Evolutionary conservation across 2,797 vertebrate species (phyloP).

Genomic region (Sebastolobus alascanus): DNA sequence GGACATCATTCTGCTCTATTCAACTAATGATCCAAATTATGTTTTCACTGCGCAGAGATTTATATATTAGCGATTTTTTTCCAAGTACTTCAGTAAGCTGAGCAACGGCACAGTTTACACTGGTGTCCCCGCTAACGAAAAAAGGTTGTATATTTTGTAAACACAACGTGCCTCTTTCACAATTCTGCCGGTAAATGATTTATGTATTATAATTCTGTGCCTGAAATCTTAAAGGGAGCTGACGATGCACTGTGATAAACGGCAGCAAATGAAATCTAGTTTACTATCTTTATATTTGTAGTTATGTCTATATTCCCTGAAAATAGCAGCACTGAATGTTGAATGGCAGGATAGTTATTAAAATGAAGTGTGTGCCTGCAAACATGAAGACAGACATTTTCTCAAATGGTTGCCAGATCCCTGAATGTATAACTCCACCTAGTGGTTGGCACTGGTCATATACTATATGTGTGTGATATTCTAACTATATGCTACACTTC

Average conservation of each 20-base stretch:
- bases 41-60: conserved; percentile 27
- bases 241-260: conserved; percentile 17
- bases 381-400: neutral
- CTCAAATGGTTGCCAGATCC: neutral
- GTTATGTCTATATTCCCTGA: conserved; percentile 12
- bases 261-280: neutral
- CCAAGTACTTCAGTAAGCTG: conserved; percentile 5
- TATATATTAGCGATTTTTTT: neutral
- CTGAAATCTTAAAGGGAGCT: conserved; percentile 39
- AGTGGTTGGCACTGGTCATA: conserved; percentile 35
- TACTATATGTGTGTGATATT: neutral
- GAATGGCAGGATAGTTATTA: neutral
- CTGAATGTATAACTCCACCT: conserved; percentile 59
- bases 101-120: neutral
- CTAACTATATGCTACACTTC: neutral
- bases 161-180: conserved; percentile 53
- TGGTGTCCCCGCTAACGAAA: conserved; percentile 6
- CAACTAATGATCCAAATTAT: conserved; percentile 5
- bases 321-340: conserved; percentile 13
- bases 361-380: neutral
- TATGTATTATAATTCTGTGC: conserved; percentile 20
- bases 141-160: conserved; percentile 12
- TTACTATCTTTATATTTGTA: conserved; percentile 44
- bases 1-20: conserved; percentile 1
- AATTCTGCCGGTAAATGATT: conserved; percentile 26